Conservation (phyloP, 2,113 vertebrate species). For the Microcebus ravelobensis region DNA sequence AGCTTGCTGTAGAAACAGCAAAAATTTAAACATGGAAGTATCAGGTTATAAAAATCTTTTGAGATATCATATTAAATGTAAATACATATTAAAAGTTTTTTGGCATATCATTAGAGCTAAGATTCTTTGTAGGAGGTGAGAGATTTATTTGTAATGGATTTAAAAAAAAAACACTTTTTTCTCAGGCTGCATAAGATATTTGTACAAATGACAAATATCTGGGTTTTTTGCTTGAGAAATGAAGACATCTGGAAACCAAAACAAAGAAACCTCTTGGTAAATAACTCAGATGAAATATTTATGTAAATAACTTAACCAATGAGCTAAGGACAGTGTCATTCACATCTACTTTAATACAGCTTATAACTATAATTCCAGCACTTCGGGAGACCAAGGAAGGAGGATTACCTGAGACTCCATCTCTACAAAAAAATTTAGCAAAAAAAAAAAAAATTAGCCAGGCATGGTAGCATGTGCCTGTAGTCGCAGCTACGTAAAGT, state of each 20-base stretch:
- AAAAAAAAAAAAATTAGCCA: no score
- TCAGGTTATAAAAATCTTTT: not conserved
- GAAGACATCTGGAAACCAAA: not conserved
- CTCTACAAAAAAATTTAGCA: no score
- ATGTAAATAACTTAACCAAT: not conserved
- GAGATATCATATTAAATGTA: not conserved
- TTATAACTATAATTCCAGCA: no score
- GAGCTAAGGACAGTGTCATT: not conserved
- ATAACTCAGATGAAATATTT: not conserved
- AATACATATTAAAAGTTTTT: not conserved
- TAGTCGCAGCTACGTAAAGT: not conserved
- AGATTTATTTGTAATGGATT: not conserved
- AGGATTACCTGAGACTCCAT: no score
- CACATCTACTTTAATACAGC: not conserved
- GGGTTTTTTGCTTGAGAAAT: not conserved
- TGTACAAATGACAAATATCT: not conserved
- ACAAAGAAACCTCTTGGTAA: not conserved
- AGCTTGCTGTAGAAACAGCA: conserved; percentile 13
- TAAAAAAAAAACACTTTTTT: not conserved
- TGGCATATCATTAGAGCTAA: not conserved
- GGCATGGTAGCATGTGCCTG: no score
- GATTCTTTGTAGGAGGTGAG: not conserved
- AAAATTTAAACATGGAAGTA: not conserved
- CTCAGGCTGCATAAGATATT: not conserved
- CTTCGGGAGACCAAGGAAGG: no score